Base-by-base conservation (phyloP, 2,113 vertebrate species). In the Atrichornis clamosus region DNA sequence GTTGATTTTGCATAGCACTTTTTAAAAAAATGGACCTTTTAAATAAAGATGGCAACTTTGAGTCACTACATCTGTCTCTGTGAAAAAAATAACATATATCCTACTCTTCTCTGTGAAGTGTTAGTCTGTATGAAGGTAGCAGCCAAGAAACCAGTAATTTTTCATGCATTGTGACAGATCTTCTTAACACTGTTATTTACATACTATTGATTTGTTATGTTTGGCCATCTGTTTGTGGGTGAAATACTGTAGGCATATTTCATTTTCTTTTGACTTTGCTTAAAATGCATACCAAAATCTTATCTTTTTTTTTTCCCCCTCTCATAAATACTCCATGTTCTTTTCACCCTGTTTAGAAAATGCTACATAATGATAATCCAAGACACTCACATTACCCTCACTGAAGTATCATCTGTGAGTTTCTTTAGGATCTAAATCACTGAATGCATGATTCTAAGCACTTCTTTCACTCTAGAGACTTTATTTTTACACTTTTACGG, bases 201-300 rank as follows among this genome's bases (percentile, higher is more conserved):
- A 96, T 97, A 97, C 63, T 96, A 94, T 96, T 97, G 95, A 97
- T 98, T 98, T 97, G 90, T 87, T 97, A 96, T 97, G 88, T 97
- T 89, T 95, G 80, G 77, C 97, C 97, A 98, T 98, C 96, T 98
- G 97, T 88, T 97, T 97, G 88, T 87, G 65, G 84, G 94, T 95
- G 78, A 97, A 97, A 94, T 92, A 88, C 53, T 96, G 62, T 26
- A 84, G 28, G 74, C 87, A 87, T 44, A 85, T 96, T 88, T 95
- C 58, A 75, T 77, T 93, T 94, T 80, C 63, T 93, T 96, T 96
- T 91, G n/a, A 77, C 69, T 97, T 93, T 92, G 62, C 78, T 97
- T 92, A 78, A 96, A 97, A 94, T 55, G 46, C 69, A 91, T 96
- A 93, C 22, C 44, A 96, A 96, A 96, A 87, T 63, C 55, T 64